A percentile compares a stretch with the other conserved stretches of the same genome.
These are phyloP conservation scores for Geophilus truncorum DNA, from an alignment of 2,888 invertebrate genomes.

Conservation along the genomic window DNA sequence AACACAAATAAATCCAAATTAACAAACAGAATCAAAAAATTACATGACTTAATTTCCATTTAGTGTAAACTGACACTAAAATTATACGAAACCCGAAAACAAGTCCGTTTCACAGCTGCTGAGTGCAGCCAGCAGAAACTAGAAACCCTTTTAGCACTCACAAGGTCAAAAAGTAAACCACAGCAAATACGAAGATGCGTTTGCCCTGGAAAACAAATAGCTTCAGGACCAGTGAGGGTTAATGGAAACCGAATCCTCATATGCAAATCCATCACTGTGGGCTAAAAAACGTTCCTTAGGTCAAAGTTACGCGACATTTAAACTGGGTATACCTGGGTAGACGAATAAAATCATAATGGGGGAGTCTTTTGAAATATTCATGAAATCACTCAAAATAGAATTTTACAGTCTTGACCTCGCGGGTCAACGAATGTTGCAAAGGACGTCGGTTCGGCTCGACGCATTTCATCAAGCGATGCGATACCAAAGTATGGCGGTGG, in stretches of 20 bases:
- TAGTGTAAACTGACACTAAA: neutral
- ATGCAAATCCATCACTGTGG: neutral
- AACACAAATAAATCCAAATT: too few species aligned
- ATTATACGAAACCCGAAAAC: neutral
- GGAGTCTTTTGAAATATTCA: constrained; percentile 2
- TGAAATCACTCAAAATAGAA: neutral
- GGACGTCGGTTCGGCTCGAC: neutral
- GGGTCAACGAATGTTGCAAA: neutral
- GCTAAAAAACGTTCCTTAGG: neutral
- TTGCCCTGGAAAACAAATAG: neutral
- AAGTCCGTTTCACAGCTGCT: neutral
- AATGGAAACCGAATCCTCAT: neutral
- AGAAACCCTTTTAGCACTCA: neutral
- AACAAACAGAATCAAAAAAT: too few species aligned
- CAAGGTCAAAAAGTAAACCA: neutral
- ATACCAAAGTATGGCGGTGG: neutral
- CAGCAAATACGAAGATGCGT: neutral
- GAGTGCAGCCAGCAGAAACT: neutral
- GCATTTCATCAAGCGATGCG: neutral
- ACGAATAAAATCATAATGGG: neutral
- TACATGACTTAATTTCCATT: too few species aligned
- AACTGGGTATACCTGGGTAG: too few species aligned
- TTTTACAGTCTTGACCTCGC: neutral
- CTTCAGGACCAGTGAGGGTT: neutral
- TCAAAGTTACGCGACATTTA: neutral